These are phyloP conservation scores for Danio aesculapii DNA, from an alignment of 2,797 vertebrate species.

Conservation along the genomic window DNA sequence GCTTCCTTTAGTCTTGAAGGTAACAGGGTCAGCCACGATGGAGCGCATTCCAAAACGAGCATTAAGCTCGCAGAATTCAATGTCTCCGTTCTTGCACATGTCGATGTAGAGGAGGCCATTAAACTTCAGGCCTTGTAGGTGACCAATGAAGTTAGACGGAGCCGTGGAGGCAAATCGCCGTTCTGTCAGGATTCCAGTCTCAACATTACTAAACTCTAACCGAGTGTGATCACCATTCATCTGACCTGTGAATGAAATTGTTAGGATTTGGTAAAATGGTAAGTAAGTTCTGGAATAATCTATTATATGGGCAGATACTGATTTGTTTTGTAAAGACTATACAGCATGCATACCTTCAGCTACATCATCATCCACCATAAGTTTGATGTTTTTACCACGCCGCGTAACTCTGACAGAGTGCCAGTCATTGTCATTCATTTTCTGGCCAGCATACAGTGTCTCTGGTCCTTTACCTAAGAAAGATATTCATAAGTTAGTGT, in stretches of 20 bases:
- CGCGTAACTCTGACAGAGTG: conserved; percentile 94
- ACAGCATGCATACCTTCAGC: conserved; percentile 19
- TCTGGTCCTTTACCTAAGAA: conserved; percentile 97
- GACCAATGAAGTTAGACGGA: conserved; percentile 95
- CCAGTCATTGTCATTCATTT: conserved; percentile 98
- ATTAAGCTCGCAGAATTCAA: conserved; percentile 96
- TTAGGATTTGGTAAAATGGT: background rate
- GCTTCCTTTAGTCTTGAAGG: conserved; percentile 95
- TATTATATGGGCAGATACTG: background rate
- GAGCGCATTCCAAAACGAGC: conserved; percentile 95
- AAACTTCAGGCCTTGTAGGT: conserved; percentile 96
- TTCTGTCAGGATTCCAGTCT: conserved; percentile 96
- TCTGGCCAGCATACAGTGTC: conserved; percentile 95
- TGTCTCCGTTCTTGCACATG: conserved; percentile 97
- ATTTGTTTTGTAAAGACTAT: background rate
- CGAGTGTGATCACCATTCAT: conserved; percentile 97
- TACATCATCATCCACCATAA: conserved; percentile 78
- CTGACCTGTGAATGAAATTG: conserved; percentile 78
- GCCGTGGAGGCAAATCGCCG: conserved; percentile 90
- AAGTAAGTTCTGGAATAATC: background rate
- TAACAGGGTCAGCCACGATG: conserved; percentile 96
- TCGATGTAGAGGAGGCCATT: conserved; percentile 97
- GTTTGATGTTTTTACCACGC: conserved; percentile 92
- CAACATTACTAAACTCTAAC: conserved; percentile 96
- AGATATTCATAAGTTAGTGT: conserved; percentile 70